phyloP scores from a whole-genome alignment of 2,797 vertebrate species.

The Salmo trutta region DNA sequence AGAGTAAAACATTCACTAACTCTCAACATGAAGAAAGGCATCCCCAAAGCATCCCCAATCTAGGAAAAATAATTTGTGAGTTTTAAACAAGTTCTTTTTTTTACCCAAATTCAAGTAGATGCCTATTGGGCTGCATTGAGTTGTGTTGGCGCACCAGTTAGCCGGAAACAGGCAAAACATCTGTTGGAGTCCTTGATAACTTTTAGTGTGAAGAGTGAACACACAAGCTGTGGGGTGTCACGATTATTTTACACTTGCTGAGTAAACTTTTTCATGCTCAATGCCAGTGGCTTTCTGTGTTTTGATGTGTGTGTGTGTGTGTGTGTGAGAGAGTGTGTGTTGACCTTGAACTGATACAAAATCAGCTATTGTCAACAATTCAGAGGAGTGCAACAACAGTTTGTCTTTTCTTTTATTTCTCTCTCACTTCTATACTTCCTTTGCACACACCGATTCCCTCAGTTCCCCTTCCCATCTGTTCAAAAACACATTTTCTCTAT shows the following conservation, averaged over 20 bases:
- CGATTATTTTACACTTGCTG: not conserved
- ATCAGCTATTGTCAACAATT: not conserved
- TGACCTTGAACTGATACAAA: not conserved
- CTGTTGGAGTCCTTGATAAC: not conserved
- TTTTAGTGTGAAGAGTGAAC: not conserved
- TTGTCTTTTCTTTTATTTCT: not conserved
- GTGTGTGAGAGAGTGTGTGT: not conserved
- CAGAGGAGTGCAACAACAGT: not conserved
- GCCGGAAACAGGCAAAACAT: not conserved
- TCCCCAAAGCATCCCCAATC: no score
- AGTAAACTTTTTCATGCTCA: not conserved
- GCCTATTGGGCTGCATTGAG: not conserved
- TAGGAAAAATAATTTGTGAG: not conserved
- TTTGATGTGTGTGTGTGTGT: not conserved
- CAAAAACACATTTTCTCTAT: no score
- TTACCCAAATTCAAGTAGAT: no score
- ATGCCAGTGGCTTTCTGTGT: not conserved
- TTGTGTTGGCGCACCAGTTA: not conserved
- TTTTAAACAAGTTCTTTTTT: no score
- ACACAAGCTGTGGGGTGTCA: not conserved
- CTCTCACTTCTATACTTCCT: not conserved
- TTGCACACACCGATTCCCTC: no score
- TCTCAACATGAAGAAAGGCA: no score
- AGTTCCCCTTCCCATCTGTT: no score
- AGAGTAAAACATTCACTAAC: no score